Conservation (phyloP, 2,797 vertebrate species). For the Scomberomorus guttatus region DNA sequence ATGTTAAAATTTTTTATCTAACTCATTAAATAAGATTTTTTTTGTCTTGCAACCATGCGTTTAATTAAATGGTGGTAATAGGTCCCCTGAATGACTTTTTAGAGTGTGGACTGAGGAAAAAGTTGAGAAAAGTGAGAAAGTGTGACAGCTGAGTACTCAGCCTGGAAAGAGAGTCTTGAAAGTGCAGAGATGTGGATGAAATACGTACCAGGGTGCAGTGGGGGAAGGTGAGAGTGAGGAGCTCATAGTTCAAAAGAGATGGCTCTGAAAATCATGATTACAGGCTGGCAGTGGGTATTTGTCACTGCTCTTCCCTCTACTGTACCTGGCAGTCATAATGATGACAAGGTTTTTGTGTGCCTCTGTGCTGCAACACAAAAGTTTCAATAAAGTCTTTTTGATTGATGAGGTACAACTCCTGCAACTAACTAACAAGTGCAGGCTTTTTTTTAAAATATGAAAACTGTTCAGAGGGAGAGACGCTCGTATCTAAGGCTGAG, state of each 20-base stretch:
- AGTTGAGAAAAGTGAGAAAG: too few species aligned
- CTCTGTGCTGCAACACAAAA: slow-evolving; percentile 28
- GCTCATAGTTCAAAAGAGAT: slow-evolving; percentile 48
- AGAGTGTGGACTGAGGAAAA: slow-evolving; percentile 20
- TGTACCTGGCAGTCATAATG: slow-evolving; percentile 34
- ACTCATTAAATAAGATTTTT: background rate
- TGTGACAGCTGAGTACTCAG: slow-evolving; percentile 22
- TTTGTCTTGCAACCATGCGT: background rate
- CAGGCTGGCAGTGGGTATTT: slow-evolving; percentile 49
- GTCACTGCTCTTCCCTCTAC: slow-evolving; percentile 24
- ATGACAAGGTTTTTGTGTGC: slow-evolving; percentile 37
- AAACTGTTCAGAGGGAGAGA: slow-evolving; percentile 12
- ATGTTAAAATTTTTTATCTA: too few species aligned
- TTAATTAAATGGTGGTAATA: background rate
- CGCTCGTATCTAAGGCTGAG: background rate
- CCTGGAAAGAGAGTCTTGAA: slow-evolving; percentile 46
- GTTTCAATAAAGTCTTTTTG: slow-evolving; percentile 35
- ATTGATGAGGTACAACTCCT: slow-evolving; percentile 27
- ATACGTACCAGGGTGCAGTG: slow-evolving; percentile 15
- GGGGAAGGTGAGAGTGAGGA: slow-evolving; percentile 25
- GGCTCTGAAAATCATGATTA: slow-evolving; percentile 57
- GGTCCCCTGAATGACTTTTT: too few species aligned
- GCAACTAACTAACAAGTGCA: slow-evolving; percentile 1
- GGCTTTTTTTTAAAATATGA: slow-evolving; percentile 7
- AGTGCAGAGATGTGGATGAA: slow-evolving; percentile 50